A percentile compares a stretch with the other conserved stretches of the same genome.
phyloP scores from a whole-genome alignment of 2,888 invertebrate genomes.

The Scaptomyza flava region DNA sequence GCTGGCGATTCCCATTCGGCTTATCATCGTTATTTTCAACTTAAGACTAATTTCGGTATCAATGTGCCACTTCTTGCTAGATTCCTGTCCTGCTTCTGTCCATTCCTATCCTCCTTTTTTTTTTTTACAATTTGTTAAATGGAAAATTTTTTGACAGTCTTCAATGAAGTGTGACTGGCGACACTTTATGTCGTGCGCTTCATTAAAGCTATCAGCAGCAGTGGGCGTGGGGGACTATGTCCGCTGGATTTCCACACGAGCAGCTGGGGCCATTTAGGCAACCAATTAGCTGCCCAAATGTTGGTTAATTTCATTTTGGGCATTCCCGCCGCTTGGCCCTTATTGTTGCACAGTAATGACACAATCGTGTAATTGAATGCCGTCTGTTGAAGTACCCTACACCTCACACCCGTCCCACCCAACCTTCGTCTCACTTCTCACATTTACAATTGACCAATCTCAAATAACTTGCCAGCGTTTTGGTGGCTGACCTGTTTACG shows the following conservation, averaged over 20 bases:
- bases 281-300: conserved; percentile 79
- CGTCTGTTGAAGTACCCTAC: conserved; percentile 8
- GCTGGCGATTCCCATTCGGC: conserved; percentile 72
- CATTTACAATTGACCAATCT: conserved; percentile 47
- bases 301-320: conserved; percentile 70
- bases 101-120: conserved; percentile 7
- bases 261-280: conserved; percentile 69
- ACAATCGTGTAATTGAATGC: conserved; percentile 77
- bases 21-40: conserved; percentile 73
- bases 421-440: neutral
- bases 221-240: conserved; percentile 1
- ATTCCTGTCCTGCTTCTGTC: conserved; percentile 19
- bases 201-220: conserved; percentile 49
- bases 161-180: conserved; percentile 75
- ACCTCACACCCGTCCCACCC: neutral
- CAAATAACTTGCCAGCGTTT: conserved; percentile 55
- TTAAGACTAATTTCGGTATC: conserved; percentile 69
- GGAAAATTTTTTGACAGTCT: conserved; percentile 76
- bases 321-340: conserved; percentile 2
- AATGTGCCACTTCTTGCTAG: conserved; percentile 34
- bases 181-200: conserved; percentile 67
- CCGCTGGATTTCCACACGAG: conserved; percentile 73
- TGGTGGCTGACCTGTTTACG: conserved; percentile 69
- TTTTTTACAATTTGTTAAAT: conserved; percentile 69
- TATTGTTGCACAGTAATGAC: conserved; percentile 64